phyloP scores from a whole-genome alignment of 2,113 vertebrate genomes.

The Hemiprocne comata region DNA sequence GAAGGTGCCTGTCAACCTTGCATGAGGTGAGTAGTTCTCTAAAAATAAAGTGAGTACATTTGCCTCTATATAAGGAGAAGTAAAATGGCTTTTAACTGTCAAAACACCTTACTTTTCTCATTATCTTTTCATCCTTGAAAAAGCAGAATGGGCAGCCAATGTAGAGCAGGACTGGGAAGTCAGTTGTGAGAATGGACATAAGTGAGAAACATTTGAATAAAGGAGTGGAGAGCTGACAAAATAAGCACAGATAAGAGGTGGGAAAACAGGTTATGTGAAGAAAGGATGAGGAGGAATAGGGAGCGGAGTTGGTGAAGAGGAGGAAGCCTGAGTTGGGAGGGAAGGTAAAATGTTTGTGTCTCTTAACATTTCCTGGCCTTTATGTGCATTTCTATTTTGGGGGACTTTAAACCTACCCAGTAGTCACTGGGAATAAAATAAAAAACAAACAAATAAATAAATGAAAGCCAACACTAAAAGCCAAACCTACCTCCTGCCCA shows the following conservation, averaged over 20 bases:
- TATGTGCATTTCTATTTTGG: not conserved
- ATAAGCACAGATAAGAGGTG: not conserved
- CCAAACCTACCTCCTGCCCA: not conserved
- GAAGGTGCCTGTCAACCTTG: not conserved
- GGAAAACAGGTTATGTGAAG: not conserved
- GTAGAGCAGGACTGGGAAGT: not conserved
- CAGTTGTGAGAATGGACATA: not conserved
- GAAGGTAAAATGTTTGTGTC: not conserved
- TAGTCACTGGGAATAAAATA: not conserved
- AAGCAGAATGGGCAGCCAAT: not conserved
- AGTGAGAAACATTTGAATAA: not conserved
- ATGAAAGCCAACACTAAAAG: not conserved
- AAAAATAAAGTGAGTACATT: not conserved
- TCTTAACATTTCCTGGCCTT: not conserved
- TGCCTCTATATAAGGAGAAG: not conserved
- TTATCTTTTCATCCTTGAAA: not conserved
- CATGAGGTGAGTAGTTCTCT: not conserved
- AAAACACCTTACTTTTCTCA: not conserved
- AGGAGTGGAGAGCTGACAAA: not conserved
- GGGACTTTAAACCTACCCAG: not conserved
- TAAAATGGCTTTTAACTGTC: not conserved
- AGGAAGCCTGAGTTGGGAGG: not conserved
- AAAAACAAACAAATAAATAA: not conserved
- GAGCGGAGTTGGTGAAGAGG: not conserved
- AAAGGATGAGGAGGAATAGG: not conserved